Percentiles rank a stretch among this genome's conserved stretches.
Conservation (phyloP, 2,113 vertebrate genomes). For the Equus quagga region DNA sequence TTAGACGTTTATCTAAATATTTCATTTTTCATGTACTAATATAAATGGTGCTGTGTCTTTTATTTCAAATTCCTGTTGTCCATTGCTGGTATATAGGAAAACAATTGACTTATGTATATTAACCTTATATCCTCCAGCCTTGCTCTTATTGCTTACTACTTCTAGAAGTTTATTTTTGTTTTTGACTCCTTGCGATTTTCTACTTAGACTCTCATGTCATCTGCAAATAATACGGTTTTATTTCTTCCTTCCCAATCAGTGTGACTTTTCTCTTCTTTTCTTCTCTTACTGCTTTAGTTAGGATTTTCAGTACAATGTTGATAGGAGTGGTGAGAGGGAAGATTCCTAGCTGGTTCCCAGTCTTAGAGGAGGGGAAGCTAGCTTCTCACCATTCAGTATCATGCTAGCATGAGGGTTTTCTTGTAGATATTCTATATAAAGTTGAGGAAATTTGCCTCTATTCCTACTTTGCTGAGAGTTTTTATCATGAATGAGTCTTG, state of each 20-base stretch:
- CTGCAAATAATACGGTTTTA: not conserved
- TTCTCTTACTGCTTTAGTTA: not conserved
- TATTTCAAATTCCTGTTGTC: not conserved
- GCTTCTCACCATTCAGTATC: not conserved
- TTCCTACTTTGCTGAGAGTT: not conserved
- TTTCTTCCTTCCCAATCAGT: not conserved
- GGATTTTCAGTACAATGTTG: not conserved
- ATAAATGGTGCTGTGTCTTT: not conserved
- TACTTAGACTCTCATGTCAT: not conserved
- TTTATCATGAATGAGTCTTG: not conserved
- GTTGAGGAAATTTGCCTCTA: not conserved
- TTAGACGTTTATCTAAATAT: not conserved
- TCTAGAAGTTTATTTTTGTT: not conserved
- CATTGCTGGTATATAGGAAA: not conserved
- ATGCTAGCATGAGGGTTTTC: not conserved
- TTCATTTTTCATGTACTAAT: not conserved
- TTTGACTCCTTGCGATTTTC: not conserved
- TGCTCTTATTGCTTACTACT: not conserved
- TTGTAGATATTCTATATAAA: not conserved
- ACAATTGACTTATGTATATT: not conserved
- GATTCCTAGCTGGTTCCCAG: not conserved
- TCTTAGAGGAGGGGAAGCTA: too few relatives aligned
- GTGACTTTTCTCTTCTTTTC: not conserved
- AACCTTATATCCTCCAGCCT: not conserved
- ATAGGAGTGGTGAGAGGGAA: not conserved